A percentile compares a stretch with the other conserved stretches of the same genome.
phyloP scores from a whole-genome alignment of 2,888 invertebrate species.

The Syritta pipiens region DNA sequence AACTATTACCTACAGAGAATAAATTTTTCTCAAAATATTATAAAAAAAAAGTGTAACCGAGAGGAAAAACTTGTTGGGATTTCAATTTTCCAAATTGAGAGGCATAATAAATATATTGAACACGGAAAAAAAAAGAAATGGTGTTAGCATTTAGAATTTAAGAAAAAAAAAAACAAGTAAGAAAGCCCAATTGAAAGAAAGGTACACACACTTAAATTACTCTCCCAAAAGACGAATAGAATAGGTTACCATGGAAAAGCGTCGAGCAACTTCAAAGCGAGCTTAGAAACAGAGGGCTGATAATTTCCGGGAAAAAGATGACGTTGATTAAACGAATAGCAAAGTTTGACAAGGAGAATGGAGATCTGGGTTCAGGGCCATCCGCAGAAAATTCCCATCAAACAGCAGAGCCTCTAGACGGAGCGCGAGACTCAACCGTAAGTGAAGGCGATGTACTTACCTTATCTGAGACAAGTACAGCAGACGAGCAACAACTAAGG shows the following conservation, averaged over 20 bases:
- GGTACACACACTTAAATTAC: not conserved
- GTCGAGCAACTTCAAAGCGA: slow-evolving; percentile 4
- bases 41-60: too few species aligned
- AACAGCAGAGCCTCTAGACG: not conserved
- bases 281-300: slow-evolving; percentile 8
- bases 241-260: slow-evolving; percentile 7
- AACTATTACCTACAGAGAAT: too few species aligned
- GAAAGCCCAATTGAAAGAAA: not conserved
- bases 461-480: slow-evolving; percentile 2
- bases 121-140: not conserved
- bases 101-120: too few species aligned
- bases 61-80: too few species aligned
- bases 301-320: not conserved
- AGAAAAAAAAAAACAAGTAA: not conserved
- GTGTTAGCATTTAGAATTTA: not conserved
- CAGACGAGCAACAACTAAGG: not conserved
- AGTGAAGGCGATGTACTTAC: not conserved
- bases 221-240: not conserved
- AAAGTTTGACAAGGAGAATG: not conserved
- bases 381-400: slow-evolving; percentile 5
- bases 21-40: too few species aligned
- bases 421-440: not conserved
- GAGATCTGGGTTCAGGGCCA: not conserved
- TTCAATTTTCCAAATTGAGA: too few species aligned
- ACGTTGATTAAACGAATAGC: not conserved